Base-by-base conservation (phyloP, 2,797 vertebrate genomes). In the Monodelphis domestica region DNA sequence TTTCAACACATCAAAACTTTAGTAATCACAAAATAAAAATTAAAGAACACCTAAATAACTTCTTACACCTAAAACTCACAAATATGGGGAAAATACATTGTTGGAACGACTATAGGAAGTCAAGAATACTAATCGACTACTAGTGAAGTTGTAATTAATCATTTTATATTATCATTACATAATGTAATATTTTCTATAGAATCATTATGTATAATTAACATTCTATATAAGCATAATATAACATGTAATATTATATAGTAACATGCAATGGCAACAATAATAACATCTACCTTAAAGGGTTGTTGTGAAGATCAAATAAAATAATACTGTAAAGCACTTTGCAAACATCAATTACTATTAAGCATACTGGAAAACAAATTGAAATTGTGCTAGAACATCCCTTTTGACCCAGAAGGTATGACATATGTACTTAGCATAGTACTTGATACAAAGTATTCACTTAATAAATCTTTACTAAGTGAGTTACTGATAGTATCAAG, bases 231-330 rank as follows among this genome's bases (percentile, higher is more conserved):
- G n/a, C n/a, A n/a, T n/a, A n/a, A n/a, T n/a, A n/a, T n/a, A n/a
- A n/a, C n/a, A 21, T 24, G 2, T 45, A 78, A 78, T 24, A 21
- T 78, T 38, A 78, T 45, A 45, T 45, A 78, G 21, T 78, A 78
- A 12, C 2, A 45, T 78, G 12, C 24, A 78, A 53, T 11, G 11
- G 53, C 53, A 53, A 15, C 1, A 0, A 12, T 38, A 50, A 29
- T 0, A 29, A 38, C 30, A 78, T 7, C 1, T 1, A 15, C 6
- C n/a, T 45, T 29, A 55, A 9, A 21, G 28, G 24, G 28, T 29
- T 1, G 10, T 21, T 17, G 12, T 4, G 0, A 50, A 11, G 54
- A 38, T 17, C 12, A 1, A 24, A 17, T 10, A 15, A 56, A 9
- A 33, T 5, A 28, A 59, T 24, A 15, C 21, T 0, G 1, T 26